Base-by-base conservation (phyloP, 2,797 vertebrate genomes). In the Triplophysa yarkandensis region DNA sequence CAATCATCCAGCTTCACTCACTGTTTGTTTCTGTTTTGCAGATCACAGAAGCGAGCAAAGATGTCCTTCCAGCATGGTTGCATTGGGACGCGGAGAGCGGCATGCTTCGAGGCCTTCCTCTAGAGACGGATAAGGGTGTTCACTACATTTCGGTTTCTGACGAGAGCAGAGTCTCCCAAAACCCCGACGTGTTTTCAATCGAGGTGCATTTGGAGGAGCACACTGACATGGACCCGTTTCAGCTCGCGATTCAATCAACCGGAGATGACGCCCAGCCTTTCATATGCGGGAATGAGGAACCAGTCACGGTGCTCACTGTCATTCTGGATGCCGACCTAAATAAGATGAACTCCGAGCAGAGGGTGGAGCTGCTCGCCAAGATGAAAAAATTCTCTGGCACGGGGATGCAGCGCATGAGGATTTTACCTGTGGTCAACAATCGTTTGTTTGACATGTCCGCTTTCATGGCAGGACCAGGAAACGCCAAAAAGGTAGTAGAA, bases 401-500 rank as follows among this genome's bases (percentile, higher is more conserved):
- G 52, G 94, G 89, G 23, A 90, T 95, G 25, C 92, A 90, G 82
- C 90, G 91, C 78, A 98, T 99, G 97, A 98, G 94, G 88, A 86
- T 98, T 48, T 94, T 98, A 61, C 96, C 98, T 0, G 98, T 99
- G 84, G 95, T 99, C 80, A 98, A 99, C 89, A 99, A 99, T 82
- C 89, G 95, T 82, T 93, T 99, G 50, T 99, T 99, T 30, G 98
- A 99, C 81, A 99, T 99, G 98, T 98, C 98, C 0, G 98, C 98
- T 0, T 99, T 99, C 83, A 97, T 99, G 98, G 98, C 98, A 2
- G 98, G 98, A 21, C 98, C 98, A 0, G 98, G 98, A 46, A 99
- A 99, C 36, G 98, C 98, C 48, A 99, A 98, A 81, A 99, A 98
- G 83, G 97, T 99, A 78, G 96, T 98, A 61, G 98, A 99, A 87